phyloP scores from a whole-genome alignment of 2,113 vertebrate genomes.

The Boulengeromyrus knoepffleri region DNA sequence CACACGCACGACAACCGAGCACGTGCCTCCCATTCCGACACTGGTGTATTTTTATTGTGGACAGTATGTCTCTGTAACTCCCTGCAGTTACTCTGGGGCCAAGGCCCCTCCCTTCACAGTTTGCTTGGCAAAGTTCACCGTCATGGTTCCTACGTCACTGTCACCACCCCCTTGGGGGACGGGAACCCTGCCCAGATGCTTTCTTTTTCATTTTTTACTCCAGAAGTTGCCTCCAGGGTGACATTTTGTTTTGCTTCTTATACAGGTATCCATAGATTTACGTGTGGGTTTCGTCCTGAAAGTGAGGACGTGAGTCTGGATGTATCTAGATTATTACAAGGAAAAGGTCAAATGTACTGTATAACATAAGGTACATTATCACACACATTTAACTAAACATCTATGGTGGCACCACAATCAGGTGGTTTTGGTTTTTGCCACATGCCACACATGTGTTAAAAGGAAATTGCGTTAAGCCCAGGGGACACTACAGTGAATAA shows the following conservation, averaged over 20 bases:
- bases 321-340: not conserved
- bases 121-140: not conserved
- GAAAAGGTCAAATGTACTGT: not conserved
- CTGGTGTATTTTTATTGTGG: not conserved
- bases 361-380: not conserved
- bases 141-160: not conserved
- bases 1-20: not conserved
- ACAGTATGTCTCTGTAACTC: not conserved
- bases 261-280: not conserved
- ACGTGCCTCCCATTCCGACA: not conserved
- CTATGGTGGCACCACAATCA: not conserved
- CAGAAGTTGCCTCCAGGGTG: not conserved
- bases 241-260: not conserved
- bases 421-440: not conserved
- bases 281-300: not conserved
- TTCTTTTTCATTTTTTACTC: not conserved
- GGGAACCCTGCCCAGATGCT: not conserved
- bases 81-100: not conserved
- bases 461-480: not conserved
- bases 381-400: not conserved
- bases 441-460: not conserved
- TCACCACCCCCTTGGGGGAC: not conserved
- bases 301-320: not conserved
- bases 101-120: not conserved
- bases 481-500: too few species aligned